A percentile compares a stretch with the other conserved stretches of the same genome.
Conservation (phyloP, 2,113 vertebrate species). For the Istiophorus platypterus region DNA sequence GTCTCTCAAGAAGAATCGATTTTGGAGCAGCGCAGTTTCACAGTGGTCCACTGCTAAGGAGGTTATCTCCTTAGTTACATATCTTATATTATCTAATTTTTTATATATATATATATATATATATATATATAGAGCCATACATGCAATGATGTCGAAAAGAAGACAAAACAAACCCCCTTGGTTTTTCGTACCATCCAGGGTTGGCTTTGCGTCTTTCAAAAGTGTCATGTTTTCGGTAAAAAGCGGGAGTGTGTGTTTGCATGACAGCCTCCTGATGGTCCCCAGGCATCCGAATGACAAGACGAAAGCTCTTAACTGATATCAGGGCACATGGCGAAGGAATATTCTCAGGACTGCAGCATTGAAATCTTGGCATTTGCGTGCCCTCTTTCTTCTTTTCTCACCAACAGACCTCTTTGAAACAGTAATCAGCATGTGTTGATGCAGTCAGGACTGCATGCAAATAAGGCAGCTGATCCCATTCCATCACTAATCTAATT, state of each 20-base stretch:
- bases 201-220: conserved; percentile 36
- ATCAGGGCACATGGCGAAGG: conserved; percentile 32
- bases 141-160: conserved; percentile 27
- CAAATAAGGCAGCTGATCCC: conserved; percentile 35
- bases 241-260: conserved; percentile 29
- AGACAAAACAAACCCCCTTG: conserved; percentile 26
- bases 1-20: neutral
- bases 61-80: too few relatives aligned
- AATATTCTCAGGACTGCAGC: conserved; percentile 48
- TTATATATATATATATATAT: neutral
- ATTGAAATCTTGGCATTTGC: conserved; percentile 3
- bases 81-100: too few relatives aligned
- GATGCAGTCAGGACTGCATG: conserved; percentile 24
- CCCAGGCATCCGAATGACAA: conserved; percentile 64
- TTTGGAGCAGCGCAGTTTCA: neutral
- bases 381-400: neutral
- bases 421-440: conserved; percentile 22
- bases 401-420: conserved; percentile 5
- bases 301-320: conserved; percentile 53
- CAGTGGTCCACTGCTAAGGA: neutral
- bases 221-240: conserved; percentile 33
- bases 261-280: conserved; percentile 55
- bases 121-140: conserved; percentile 2
- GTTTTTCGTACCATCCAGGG: neutral
- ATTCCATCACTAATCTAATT: conserved; percentile 22